Evolutionary conservation across 2,113 vertebrate species (phyloP).

Genomic region (Antechinus flavipes): DNA sequence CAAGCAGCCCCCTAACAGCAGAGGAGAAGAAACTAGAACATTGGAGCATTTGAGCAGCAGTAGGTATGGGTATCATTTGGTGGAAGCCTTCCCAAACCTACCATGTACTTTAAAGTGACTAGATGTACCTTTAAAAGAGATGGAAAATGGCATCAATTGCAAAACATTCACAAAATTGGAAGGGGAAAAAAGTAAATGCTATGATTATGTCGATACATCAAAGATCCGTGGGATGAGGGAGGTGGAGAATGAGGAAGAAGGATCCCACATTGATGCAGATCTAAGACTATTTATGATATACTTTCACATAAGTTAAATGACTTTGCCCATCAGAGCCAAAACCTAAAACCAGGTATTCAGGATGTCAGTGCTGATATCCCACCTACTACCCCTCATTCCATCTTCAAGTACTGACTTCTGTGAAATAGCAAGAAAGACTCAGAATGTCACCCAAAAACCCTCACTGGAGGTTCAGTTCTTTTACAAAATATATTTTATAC

Average conservation of each 20-base stretch:
- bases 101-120: not conserved
- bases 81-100: not conserved
- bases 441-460: not conserved
- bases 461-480: not conserved
- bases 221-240: not conserved
- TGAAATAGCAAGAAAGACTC: not conserved
- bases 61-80: not conserved
- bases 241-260: not conserved
- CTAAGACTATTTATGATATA: not conserved
- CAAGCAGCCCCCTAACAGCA: conserved; percentile 8
- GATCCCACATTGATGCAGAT: not conserved
- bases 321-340: not conserved
- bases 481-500: not conserved
- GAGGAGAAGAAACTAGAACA: conserved; percentile 32
- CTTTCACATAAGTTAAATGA: not conserved
- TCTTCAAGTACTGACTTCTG: not conserved
- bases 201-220: not conserved
- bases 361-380: not conserved
- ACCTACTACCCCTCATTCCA: not conserved
- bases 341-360: not conserved
- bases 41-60: conserved; percentile 43
- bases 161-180: not conserved
- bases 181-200: not conserved
- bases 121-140: not conserved
- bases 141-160: not conserved